Evolutionary conservation across 2,888 invertebrate genomes (phyloP), one percentile per base, ranked within the genome.

Genomic region (Bembecia ichneumoniformis): DNA sequence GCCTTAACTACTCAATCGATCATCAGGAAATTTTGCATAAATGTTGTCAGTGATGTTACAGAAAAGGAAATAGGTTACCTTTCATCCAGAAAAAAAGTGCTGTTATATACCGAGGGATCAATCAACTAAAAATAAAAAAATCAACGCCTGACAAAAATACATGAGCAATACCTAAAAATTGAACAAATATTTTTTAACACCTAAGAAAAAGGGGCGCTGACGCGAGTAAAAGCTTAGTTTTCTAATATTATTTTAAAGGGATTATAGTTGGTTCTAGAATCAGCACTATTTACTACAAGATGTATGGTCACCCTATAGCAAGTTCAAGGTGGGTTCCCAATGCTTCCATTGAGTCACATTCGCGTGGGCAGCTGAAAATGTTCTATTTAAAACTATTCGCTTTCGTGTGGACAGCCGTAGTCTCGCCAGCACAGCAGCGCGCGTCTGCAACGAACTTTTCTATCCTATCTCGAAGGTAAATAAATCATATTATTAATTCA

Each of bases 381-480:
- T 76, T 83, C 82, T 87, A 86, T 87, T 87, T 87, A 87, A 87
- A 82, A 72, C 81, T 48, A 5, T 68, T 51, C 51, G 55, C 60
- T 64, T 71, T 63, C 68, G 60, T 59, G 58, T 55, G 51, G 53
- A 55, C 53, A 54, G 28, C 56, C 57, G 58, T 72, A 83, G 82
- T 82, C 76, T 77, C 73, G 65, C 75, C 70, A 70, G 66, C 66
- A 71, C 65, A 55, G 56, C 75, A 78, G 83, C 80, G 84, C 79
- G 83, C 83, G 83, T 79, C 75, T 82, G 77, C 82, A 83, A 83
- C 84, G 86, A 86, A 82, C 57, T 62, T 66, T 68, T 61, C 56
- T 51, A 46, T 49, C 44, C 15, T 51, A 28, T 52, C 60, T 52
- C 59, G 54, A 68, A 66, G 66, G 67, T 67, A 64, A 52, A 50